These are phyloP conservation scores for Andrena flavipes DNA, from an alignment of 2,888 invertebrate species.

Conservation along the genomic window DNA sequence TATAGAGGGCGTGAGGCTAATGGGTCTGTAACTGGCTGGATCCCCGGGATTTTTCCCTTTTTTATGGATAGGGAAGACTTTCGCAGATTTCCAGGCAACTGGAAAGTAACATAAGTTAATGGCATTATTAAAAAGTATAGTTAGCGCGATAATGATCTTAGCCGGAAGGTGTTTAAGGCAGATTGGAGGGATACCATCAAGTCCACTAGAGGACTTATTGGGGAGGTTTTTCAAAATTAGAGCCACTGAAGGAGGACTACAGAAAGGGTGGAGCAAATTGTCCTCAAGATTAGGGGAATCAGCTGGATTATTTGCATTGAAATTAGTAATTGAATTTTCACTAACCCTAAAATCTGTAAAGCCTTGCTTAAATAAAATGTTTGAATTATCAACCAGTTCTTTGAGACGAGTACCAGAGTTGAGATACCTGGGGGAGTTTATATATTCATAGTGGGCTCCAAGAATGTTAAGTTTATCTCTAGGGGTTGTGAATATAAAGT, in stretches of 20 bases:
- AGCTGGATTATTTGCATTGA: not conserved
- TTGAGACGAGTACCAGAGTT: too few relatives aligned
- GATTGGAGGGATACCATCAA: not conserved
- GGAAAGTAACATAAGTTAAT: not conserved
- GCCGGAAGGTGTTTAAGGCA: not conserved
- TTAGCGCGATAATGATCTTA: not conserved
- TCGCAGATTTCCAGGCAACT: not conserved
- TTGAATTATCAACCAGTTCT: not conserved
- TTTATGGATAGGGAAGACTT: not conserved
- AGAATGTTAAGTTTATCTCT: too few relatives aligned
- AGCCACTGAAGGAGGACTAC: not conserved
- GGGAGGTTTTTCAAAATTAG: not conserved
- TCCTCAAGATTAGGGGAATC: not conserved
- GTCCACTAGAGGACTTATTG: not conserved
- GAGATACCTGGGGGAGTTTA: too few relatives aligned
- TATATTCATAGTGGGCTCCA: too few relatives aligned
- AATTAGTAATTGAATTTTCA: not conserved
- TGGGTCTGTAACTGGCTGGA: not conserved
- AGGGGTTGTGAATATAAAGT: too few relatives aligned
- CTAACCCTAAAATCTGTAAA: not conserved
- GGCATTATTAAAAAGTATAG: not conserved
- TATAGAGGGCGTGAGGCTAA: not conserved
- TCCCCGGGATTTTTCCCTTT: not conserved
- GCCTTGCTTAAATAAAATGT: not conserved
- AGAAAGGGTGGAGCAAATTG: too few relatives aligned